Base-by-base conservation (phyloP, 2,113 vertebrate species). In the Symphodus melops region DNA sequence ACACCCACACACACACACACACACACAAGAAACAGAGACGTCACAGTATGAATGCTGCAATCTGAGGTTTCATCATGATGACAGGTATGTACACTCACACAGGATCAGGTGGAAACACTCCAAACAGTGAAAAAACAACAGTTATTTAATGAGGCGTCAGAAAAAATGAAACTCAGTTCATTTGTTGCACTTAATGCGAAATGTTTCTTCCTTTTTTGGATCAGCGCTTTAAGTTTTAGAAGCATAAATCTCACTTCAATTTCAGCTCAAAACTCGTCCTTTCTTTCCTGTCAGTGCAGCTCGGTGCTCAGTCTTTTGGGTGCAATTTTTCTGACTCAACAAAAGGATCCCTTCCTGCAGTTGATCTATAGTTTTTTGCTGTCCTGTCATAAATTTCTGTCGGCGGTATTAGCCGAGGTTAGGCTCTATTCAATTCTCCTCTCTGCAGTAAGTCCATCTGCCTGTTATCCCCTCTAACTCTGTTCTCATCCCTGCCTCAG, bases 381-480 rank as follows among this genome's bases (percentile, higher is more conserved):
- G 87, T 70, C 68, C 87, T 89, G 84, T 88, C 84, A 90, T 82
- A 87, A 82, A 88, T 86, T 90, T 78, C 81, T 82, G 77, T 82
- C 86, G 64, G 81, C 52, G 83, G 81, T 88, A 87, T 91, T 88
- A 88, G 86, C 83, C 46, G 83, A 89, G 86, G 87, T 90, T 87
- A 88, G 86, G 78, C 73, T 84, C 51, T 79, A 79, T 91, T 91
- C 88, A 90, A 89, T 92, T 91, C 85, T 86, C 83, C 70, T 89
- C 91, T 83, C 90, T 1, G 66, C 86, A 85, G 91, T 91, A 81
- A 86, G 84, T 92, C 88, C 80, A 68, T 92, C 89, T 88, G 77
- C 72, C 82, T 82, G 83, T 91, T 90, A 92, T 91, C 89, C 90
- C 80, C 61, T 74, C 72, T 88, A 88, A 91, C 89, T 79, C 88